A percentile compares a stretch with the other conserved stretches of the same genome.
phyloP scores from a whole-genome alignment of 2,113 vertebrate species.

The Gobius niger region DNA sequence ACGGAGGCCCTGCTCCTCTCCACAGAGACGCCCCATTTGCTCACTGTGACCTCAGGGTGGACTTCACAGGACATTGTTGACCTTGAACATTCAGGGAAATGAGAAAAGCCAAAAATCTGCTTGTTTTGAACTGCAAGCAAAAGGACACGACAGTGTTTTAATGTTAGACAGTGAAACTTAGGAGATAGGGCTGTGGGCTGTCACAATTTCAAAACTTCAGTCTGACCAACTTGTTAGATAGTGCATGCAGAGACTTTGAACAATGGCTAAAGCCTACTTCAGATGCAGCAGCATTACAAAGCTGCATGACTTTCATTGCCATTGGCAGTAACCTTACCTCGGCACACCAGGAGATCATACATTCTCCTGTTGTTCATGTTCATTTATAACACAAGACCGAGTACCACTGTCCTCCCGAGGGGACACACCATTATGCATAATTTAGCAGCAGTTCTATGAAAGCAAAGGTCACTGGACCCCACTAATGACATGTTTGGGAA shows the following conservation, averaged over 20 bases:
- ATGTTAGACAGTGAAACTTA: slow-evolving; percentile 30
- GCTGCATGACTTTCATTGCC: slow-evolving; percentile 49
- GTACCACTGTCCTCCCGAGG: slow-evolving; percentile 44
- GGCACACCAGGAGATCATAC: slow-evolving; percentile 38
- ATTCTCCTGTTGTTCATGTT: slow-evolving; percentile 45
- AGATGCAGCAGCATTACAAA: slow-evolving; percentile 32
- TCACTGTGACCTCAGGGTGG: slow-evolving; percentile 36
- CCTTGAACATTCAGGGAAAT: slow-evolving; percentile 24
- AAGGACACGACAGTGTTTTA: slow-evolving; percentile 16
- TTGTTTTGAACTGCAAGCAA: slow-evolving; percentile 22
- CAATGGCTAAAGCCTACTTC: background rate
- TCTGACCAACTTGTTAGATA: slow-evolving; percentile 16
- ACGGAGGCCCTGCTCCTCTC: slow-evolving; percentile 34
- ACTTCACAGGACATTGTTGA: slow-evolving; percentile 45
- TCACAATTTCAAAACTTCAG: slow-evolving; percentile 29
- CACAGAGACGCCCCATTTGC: slow-evolving; percentile 52
- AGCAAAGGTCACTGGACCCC: slow-evolving; percentile 23
- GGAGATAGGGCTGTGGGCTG: slow-evolving; percentile 25
- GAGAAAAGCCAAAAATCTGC: slow-evolving; percentile 9
- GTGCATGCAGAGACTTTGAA: background rate
- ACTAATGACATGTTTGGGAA: slow-evolving; percentile 16
- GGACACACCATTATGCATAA: slow-evolving; percentile 58
- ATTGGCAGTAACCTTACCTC: slow-evolving; percentile 52
- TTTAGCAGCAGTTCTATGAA: slow-evolving; percentile 46
- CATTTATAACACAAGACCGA: slow-evolving; percentile 64